Percentiles rank a stretch among this genome's conserved stretches.
phyloP scores from a whole-genome alignment of 2,888 invertebrate genomes.

The Micoletzkya japonica region DNA sequence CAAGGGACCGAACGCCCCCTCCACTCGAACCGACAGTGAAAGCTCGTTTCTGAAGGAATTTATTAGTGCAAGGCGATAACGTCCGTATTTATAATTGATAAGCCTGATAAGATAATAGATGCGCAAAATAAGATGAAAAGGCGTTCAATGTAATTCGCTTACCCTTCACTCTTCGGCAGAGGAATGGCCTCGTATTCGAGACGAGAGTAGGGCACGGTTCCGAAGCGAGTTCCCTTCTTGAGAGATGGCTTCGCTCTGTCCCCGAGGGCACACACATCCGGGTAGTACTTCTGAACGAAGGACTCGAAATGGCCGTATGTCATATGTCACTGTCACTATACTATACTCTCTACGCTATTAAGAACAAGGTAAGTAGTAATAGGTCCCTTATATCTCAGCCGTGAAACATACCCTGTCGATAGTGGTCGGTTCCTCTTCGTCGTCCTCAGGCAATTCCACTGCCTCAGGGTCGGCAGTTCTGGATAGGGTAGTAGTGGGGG shows the following conservation, averaged over 20 bases:
- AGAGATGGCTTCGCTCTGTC: slow-evolving; percentile 45
- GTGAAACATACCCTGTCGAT: not conserved
- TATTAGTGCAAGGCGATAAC: not conserved
- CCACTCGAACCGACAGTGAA: slow-evolving; percentile 79
- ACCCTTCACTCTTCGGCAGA: slow-evolving; percentile 50
- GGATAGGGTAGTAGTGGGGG: too few relatives aligned
- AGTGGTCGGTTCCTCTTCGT: too few relatives aligned
- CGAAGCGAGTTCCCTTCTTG: slow-evolving; percentile 64
- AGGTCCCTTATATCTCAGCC: not conserved
- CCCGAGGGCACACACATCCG: slow-evolving; percentile 8
- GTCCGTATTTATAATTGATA: too few relatives aligned
- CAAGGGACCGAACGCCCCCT: slow-evolving; percentile 79
- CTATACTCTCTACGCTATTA: too few relatives aligned
- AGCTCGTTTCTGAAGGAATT: slow-evolving; percentile 69
- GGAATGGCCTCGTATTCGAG: slow-evolving; percentile 64
- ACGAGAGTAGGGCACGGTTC: slow-evolving; percentile 62
- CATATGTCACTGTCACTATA: too few relatives aligned
- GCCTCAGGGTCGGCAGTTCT: too few relatives aligned
- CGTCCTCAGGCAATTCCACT: too few relatives aligned
- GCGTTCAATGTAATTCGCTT: slow-evolving; percentile 6
- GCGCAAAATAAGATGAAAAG: slow-evolving; percentile 2
- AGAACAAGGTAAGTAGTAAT: not conserved
- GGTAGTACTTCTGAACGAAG: slow-evolving; percentile 19
- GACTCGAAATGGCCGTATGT: too few relatives aligned
- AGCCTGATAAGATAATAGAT: too few relatives aligned